Evolutionary conservation across 2,888 invertebrate genomes (phyloP).

Genomic region (Orthonychiurus folsomi): DNA sequence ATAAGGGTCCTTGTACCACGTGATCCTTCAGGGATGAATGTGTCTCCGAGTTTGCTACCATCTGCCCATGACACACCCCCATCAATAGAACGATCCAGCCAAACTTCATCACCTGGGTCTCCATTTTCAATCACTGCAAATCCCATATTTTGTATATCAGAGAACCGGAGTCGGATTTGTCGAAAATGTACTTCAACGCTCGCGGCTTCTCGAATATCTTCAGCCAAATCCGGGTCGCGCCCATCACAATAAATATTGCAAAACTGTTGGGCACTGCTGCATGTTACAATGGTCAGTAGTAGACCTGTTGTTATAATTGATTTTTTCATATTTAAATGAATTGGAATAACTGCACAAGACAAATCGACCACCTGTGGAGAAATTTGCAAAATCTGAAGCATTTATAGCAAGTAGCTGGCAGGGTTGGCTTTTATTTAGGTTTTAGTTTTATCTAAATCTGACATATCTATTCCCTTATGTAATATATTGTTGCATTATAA

Average conservation of each 20-base stretch:
- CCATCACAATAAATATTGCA: slow-evolving; percentile 38
- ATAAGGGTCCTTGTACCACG: slow-evolving; percentile 16
- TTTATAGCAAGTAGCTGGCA: too few species aligned
- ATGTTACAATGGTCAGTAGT: neutral
- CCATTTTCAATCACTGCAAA: slow-evolving; percentile 29
- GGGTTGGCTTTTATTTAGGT: too few species aligned
- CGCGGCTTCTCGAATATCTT: slow-evolving; percentile 17
- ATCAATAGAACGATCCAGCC: slow-evolving; percentile 35
- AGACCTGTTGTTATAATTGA: neutral
- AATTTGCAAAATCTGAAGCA: too few species aligned
- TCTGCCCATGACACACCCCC: slow-evolving; percentile 26
- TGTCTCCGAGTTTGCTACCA: slow-evolving; percentile 21
- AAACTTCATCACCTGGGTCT: slow-evolving; percentile 24
- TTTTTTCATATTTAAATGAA: too few species aligned
- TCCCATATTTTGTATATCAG: slow-evolving; percentile 33
- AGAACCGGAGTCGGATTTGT: slow-evolving; percentile 24
- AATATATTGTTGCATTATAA: too few species aligned
- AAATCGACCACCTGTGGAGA: too few species aligned
- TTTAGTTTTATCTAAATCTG: too few species aligned
- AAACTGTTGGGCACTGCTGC: slow-evolving; percentile 10
- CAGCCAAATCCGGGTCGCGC: slow-evolving; percentile 19
- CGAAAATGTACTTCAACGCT: slow-evolving; percentile 22
- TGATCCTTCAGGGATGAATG: slow-evolving; percentile 21
- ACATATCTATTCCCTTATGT: too few species aligned
- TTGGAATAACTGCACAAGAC: too few species aligned